Conservation (phyloP, 2,797 vertebrate genomes). For the Coregonus sp. region DNA sequence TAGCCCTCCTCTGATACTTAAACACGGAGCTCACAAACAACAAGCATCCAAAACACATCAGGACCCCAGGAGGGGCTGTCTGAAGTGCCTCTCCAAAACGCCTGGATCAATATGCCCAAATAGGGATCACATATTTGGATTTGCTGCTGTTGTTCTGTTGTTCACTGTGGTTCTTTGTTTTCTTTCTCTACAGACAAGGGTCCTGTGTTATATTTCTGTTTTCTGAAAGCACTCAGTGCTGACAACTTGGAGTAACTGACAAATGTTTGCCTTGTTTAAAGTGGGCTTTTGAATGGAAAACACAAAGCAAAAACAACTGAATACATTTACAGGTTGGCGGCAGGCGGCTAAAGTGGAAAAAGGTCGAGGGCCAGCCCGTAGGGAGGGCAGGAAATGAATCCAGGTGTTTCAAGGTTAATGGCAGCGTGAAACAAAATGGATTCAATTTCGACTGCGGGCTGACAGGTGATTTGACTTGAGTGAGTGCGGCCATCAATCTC, state of each 20-base stretch:
- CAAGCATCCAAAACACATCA: constrained; percentile 31
- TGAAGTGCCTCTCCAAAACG: constrained; percentile 27
- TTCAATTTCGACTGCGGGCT: constrained; percentile 89
- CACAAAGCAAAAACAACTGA: constrained; percentile 48
- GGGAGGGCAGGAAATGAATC: constrained; percentile 85
- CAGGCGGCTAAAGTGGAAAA: constrained; percentile 68
- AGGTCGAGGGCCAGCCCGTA: constrained; percentile 65
- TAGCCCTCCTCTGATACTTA: constrained; percentile 41
- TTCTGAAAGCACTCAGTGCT: constrained; percentile 5
- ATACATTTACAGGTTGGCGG: constrained; percentile 51
- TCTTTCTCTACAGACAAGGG: not conserved
- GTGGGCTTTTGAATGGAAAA: constrained; percentile 38
- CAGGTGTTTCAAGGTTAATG: constrained; percentile 99
- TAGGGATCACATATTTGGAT: constrained; percentile 22
- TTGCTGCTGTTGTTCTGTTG: constrained; percentile 13
- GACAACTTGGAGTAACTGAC: not conserved
- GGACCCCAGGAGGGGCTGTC: constrained; percentile 14
- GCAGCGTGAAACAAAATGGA: constrained; percentile 94
- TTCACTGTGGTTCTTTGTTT: constrained; percentile 5
- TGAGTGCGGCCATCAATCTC: constrained; percentile 90
- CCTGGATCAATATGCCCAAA: constrained; percentile 38
- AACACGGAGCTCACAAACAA: constrained; percentile 26
- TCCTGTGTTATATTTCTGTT: constrained; percentile 4
- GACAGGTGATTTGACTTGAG: constrained; percentile 96
- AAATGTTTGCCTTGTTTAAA: constrained; percentile 46